Conservation (phyloP, 2,888 invertebrate species). For the Mythimna ferrago region DNA sequence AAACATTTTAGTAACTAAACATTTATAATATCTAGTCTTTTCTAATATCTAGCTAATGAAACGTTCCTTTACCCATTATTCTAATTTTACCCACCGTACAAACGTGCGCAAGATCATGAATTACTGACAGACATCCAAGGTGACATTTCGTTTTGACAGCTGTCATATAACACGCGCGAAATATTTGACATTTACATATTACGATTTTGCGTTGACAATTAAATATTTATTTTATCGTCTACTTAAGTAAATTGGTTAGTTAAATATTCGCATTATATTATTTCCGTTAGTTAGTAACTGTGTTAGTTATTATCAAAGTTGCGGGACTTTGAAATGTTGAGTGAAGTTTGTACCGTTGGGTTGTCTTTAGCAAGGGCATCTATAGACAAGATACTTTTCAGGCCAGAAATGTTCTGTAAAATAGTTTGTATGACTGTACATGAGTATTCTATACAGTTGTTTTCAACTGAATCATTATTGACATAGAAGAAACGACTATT, state of each 20-base stretch:
- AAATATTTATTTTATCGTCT: conserved; percentile 50
- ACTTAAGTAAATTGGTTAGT: conserved; percentile 28
- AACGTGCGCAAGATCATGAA: conserved; percentile 27
- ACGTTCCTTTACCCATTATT: conserved; percentile 22
- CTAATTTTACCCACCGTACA: conserved; percentile 1
- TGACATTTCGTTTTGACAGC: conserved; percentile 53
- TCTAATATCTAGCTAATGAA: conserved; percentile 21
- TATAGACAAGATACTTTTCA: conserved; percentile 13
- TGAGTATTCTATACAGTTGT: not conserved
- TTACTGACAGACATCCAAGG: conserved; percentile 28
- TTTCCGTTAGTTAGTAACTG: conserved; percentile 42
- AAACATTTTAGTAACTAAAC: not conserved
- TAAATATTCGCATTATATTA: conserved; percentile 44
- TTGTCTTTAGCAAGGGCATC: conserved; percentile 27
- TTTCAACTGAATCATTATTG: conserved; percentile 29
- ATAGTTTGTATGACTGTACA: conserved; percentile 7
- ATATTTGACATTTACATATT: conserved; percentile 55
- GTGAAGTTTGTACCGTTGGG: conserved; percentile 30
- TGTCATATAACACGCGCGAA: conserved; percentile 55
- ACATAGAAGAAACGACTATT: conserved; percentile 28
- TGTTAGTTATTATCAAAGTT: conserved; percentile 27
- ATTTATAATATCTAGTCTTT: not conserved
- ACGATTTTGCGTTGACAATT: conserved; percentile 46
- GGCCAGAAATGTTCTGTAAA: conserved; percentile 19
- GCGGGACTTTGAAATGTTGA: conserved; percentile 46